A percentile compares a stretch with the other conserved stretches of the same genome.
These are phyloP conservation scores for Cydia strobilella DNA, from an alignment of 1,140 invertebrate genomes.

Conservation along the genomic window DNA sequence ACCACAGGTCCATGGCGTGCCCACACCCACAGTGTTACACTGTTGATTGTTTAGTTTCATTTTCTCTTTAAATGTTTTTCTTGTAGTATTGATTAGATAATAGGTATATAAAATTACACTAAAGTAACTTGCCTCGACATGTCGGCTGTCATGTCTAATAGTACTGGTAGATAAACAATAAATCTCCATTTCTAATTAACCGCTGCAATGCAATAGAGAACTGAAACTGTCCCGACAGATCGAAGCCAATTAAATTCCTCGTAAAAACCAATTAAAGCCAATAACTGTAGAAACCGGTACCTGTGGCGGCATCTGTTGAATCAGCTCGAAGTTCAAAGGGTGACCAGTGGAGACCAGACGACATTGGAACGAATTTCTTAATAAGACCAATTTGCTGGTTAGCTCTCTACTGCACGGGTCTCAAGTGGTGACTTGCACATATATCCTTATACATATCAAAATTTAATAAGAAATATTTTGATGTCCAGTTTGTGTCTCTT, in stretches of 20 bases:
- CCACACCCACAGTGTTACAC: no score
- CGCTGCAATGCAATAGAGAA: no score
- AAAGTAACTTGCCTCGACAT: no score
- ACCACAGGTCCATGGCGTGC: no score
- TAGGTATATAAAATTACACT: no score
- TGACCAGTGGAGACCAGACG: not conserved
- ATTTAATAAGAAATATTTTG: no score
- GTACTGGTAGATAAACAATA: not conserved
- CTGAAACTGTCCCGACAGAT: not conserved
- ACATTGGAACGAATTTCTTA: slow-evolving; percentile 49
- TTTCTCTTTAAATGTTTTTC: no score
- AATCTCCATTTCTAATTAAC: not conserved
- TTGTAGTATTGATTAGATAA: no score
- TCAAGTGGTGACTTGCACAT: not conserved
- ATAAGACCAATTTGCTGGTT: slow-evolving; percentile 46
- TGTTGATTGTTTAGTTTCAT: no score
- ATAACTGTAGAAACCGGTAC: not conserved
- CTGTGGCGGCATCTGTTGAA: not conserved
- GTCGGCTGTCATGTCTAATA: not conserved
- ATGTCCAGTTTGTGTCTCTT: no score
- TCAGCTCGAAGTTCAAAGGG: not conserved
- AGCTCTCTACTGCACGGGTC: slow-evolving; percentile 1
- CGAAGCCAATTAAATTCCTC: slow-evolving; percentile 10
- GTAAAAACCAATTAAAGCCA: not conserved
- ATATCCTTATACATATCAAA: not conserved